A percentile compares a stretch with the other conserved stretches of the same genome.
Conservation (phyloP, 23 tunicate species). For the Clavelina lepadiformis region DNA sequence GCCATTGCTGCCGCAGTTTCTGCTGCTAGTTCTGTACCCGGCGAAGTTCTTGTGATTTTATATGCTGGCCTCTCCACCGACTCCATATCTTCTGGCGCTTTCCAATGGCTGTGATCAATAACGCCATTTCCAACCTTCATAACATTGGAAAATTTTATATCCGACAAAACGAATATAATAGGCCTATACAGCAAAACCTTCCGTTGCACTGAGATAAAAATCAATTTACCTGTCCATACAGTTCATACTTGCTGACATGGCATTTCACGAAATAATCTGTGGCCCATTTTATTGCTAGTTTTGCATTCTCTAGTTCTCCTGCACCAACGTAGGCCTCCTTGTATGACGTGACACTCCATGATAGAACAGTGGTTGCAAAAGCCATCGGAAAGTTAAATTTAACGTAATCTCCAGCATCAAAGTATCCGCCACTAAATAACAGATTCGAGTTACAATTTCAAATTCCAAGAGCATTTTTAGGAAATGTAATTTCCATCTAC, state of each 20-base stretch:
- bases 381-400: constrained; percentile 99
- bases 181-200: not conserved
- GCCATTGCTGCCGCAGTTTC: constrained; percentile 98
- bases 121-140: constrained; percentile 67
- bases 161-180: not conserved
- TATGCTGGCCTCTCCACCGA: constrained; percentile 58
- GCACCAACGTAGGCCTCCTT: constrained; percentile 62
- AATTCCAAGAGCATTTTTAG: not conserved
- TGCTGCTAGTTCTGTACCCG: constrained; percentile 89
- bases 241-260: constrained; percentile 60
- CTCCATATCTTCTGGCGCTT: constrained; percentile 70
- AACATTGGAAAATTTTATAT: not conserved
- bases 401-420: constrained; percentile 82
- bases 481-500: not conserved
- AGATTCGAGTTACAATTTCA: not conserved
- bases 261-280: constrained; percentile 96
- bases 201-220: not conserved
- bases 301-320: constrained; percentile 47
- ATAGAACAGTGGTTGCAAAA: constrained; percentile 80
- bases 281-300: constrained; percentile 76
- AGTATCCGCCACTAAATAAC: constrained; percentile 82
- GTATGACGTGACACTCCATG: constrained; percentile 73
- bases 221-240: constrained; percentile 84
- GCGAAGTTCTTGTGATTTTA: constrained; percentile 38
- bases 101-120: constrained; percentile 80